Conservation (phyloP, 2,113 vertebrate genomes). For the Urocolius indicus region DNA sequence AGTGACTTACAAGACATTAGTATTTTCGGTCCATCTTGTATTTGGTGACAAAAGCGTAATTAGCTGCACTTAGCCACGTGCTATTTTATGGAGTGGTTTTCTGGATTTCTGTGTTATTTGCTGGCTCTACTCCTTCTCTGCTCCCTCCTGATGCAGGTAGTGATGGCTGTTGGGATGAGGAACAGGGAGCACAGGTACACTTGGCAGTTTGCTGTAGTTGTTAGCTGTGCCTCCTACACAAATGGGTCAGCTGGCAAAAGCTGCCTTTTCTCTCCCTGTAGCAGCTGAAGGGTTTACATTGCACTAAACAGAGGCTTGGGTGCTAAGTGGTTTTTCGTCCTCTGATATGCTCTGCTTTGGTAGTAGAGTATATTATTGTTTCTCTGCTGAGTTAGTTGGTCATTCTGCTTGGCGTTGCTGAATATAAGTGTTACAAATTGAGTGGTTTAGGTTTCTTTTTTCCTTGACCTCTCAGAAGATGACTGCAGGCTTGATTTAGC, state of each 20-base stretch:
- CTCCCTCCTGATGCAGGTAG: not conserved
- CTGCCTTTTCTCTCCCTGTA: not conserved
- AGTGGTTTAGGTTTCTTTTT: not conserved
- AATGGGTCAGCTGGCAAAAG: not conserved
- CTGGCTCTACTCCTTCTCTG: not conserved
- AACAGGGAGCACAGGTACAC: not conserved
- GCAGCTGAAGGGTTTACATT: not conserved
- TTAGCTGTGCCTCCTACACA: not conserved
- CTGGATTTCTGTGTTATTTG: not conserved
- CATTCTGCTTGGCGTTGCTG: not conserved
- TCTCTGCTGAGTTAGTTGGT: not conserved
- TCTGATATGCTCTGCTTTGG: slow-evolving; percentile 33
- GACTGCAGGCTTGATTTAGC: not conserved
- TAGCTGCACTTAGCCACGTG: not conserved
- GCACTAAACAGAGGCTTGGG: not conserved
- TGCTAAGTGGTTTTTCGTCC: slow-evolving; percentile 20
- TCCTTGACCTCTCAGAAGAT: not conserved
- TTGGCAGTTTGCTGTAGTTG: not conserved
- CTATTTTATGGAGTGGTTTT: not conserved
- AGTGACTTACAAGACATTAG: slow-evolving; percentile 29
- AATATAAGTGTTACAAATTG: not conserved
- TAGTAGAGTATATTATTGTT: not conserved
- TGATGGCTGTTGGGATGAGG: not conserved
- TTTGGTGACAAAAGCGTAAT: slow-evolving; percentile 55
- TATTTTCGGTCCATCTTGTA: slow-evolving; percentile 61